phyloP scores from a whole-genome alignment of 2,113 vertebrate genomes.

The Lichenostomus cassidix region DNA sequence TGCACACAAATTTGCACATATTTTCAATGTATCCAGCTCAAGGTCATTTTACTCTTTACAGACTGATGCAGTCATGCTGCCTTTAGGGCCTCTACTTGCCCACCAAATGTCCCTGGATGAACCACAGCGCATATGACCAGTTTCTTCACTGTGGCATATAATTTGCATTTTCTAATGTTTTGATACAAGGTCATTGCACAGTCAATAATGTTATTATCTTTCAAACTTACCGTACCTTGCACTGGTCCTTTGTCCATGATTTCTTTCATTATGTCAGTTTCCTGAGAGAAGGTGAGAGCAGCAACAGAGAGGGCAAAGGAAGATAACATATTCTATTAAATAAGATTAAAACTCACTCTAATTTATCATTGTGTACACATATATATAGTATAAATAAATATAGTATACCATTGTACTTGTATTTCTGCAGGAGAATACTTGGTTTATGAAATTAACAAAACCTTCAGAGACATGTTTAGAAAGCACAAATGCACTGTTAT shows the following conservation, averaged over 20 bases:
- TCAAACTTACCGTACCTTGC: slow-evolving; percentile 72
- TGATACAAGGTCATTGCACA: background rate
- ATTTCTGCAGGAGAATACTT: background rate
- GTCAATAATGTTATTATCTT: background rate
- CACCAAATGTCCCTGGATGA: background rate
- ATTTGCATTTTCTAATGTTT: background rate
- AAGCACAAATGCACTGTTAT: background rate
- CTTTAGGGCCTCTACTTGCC: background rate
- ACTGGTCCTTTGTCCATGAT: slow-evolving; percentile 79
- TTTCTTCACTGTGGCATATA: background rate
- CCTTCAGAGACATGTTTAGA: background rate
- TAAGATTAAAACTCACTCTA: background rate
- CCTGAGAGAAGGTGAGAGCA: slow-evolving; percentile 41
- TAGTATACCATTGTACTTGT: background rate
- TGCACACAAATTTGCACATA: background rate
- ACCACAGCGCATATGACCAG: background rate
- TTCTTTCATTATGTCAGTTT: slow-evolving; percentile 80
- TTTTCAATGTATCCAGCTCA: background rate
- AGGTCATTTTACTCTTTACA: background rate
- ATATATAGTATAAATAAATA: background rate
- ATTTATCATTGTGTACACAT: background rate
- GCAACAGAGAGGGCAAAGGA: background rate
- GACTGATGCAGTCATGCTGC: background rate
- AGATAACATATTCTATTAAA: background rate
- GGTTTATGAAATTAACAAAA: background rate